Base-by-base conservation (phyloP, 1,140 invertebrate genomes). In the Platyura marginata region DNA sequence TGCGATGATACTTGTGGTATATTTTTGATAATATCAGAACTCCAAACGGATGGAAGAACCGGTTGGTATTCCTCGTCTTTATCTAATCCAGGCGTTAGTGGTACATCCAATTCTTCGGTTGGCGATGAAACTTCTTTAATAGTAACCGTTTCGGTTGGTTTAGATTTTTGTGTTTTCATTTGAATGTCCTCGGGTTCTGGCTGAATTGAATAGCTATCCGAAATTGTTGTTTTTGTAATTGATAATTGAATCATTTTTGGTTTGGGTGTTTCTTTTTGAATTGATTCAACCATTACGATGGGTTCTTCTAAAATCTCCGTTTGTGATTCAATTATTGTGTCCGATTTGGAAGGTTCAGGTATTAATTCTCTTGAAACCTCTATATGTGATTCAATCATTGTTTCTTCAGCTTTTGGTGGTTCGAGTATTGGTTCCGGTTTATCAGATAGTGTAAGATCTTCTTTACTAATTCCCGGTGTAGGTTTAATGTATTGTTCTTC, bases 91-190 rank as follows among this genome's bases (percentile, higher is more conserved):
- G 61, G 62, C 9, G 60, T 64, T 22, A 65, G 52, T 21, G 59
- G 61, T 25, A 63, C 56, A 33, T 63, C 55, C n/a, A 60, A 44
- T 32, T 63, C 52, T 40, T 61, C 60, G 2, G 52, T 60, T 20
- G 62, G 56, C 2, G 61, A 64, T 5, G 54, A 47, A 0, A 67
- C 60, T 49, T 68, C 65, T 51, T 67, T 65, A 40, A 68, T 68
- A 19, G 64, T 65, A 8, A 68, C 63, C 9, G 61, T 55, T 3
- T 59, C 50, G 3, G 36, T 18, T 18, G 18, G 10, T n/a, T 19
- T 20, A 10, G 4, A 38, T 18, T 38, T 18, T 38, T 18, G 20
- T 18, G n/a, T 18, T 18, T 18, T 18, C 9, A 20, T 38, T 20
- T 38, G 36, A 38, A 18, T n/a, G 13, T 8, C 34, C 34, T n/a